Evolutionary conservation across 2,797 vertebrate genomes (phyloP).

Genomic region (Botia kubotai): DNA sequence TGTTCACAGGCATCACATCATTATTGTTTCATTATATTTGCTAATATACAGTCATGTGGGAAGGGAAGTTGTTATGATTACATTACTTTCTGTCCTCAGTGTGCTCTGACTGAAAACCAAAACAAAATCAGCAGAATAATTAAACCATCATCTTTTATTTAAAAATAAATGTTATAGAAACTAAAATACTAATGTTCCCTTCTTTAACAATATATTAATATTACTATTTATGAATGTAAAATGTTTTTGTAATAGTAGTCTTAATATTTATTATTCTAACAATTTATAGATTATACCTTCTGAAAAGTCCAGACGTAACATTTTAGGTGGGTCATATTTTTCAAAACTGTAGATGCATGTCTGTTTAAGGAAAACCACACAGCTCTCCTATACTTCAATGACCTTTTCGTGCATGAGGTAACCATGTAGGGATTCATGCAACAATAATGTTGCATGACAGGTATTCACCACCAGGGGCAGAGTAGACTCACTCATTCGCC

Average conservation of each 20-base stretch:
- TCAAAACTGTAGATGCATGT: background rate
- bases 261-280: too few relatives aligned
- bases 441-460: conserved; percentile 6
- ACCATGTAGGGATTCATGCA: conserved; percentile 10
- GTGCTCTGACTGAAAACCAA: background rate
- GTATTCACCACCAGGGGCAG: conserved; percentile 60
- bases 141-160: background rate
- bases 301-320: background rate
- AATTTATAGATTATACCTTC: background rate
- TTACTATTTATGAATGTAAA: background rate
- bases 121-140: background rate
- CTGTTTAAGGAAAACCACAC: background rate
- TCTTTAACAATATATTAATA: background rate
- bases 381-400: background rate
- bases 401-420: conserved; percentile 41
- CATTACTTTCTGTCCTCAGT: background rate
- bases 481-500: conserved; percentile 3
- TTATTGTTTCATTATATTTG: conserved; percentile 32
- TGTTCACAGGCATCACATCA: conserved; percentile 37
- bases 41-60: conserved; percentile 14
- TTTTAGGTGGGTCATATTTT: background rate
- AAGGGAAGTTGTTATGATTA: background rate
- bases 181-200: background rate
- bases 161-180: background rate
- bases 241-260: background rate